Percentiles rank a stretch among this genome's conserved stretches.
Evolutionary conservation across 1,140 invertebrate genomes (phyloP).

Genomic region (Hylaeus anthracinus): DNA sequence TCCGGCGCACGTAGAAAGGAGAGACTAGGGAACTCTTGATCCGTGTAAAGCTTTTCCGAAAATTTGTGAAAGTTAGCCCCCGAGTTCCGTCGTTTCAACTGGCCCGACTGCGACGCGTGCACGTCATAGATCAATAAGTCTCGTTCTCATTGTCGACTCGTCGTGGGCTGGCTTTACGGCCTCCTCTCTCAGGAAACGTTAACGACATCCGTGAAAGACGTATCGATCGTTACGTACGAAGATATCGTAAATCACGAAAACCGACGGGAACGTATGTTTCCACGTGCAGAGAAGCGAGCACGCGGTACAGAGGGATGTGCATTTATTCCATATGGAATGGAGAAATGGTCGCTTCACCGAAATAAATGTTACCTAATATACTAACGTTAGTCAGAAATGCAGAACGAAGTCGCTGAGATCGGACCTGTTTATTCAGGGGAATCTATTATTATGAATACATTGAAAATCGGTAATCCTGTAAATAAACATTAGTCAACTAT

Average conservation of each 20-base stretch:
- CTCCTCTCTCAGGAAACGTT: slow-evolving; percentile 74
- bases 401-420: no score
- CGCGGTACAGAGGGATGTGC: slow-evolving; percentile 28
- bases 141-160: slow-evolving; percentile 69
- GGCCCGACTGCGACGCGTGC: slow-evolving; percentile 66
- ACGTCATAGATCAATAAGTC: slow-evolving; percentile 74
- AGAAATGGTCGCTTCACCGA: neutral
- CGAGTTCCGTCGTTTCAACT: slow-evolving; percentile 21
- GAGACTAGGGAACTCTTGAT: slow-evolving; percentile 33
- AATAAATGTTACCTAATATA: slow-evolving; percentile 18
- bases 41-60: slow-evolving; percentile 51
- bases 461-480: no score
- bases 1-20: neutral
- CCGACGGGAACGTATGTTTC: slow-evolving; percentile 43
- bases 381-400: neutral
- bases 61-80: slow-evolving; percentile 50
- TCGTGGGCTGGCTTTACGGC: slow-evolving; percentile 41
- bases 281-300: slow-evolving; percentile 23
- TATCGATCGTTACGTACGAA: slow-evolving; percentile 64
- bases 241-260: slow-evolving; percentile 54
- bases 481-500: no score
- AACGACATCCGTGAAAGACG: slow-evolving; percentile 68
- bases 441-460: neutral
- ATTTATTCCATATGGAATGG: slow-evolving; percentile 20
- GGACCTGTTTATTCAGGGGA: neutral